These are phyloP conservation scores for Eueides isabella DNA, from an alignment of 1,140 invertebrate genomes.

Conservation along the genomic window DNA sequence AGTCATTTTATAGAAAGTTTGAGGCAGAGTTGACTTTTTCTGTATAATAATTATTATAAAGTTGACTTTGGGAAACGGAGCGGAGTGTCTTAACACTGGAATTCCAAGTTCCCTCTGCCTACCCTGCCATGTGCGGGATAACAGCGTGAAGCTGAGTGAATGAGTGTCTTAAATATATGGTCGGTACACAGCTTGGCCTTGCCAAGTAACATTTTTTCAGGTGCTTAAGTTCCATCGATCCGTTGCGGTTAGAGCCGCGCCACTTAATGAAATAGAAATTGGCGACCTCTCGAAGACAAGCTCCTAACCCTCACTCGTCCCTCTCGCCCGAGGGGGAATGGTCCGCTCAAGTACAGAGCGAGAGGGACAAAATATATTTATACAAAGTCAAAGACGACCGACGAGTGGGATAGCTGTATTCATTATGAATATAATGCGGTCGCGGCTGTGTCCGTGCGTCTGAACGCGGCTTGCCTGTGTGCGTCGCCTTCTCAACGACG, in stretches of 20 bases:
- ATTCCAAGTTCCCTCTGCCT: no score
- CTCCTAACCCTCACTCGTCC: conserved; percentile 69
- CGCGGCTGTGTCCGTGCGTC: conserved; percentile 74
- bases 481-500: conserved; percentile 66
- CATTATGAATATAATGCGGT: conserved; percentile 82
- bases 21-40: not conserved
- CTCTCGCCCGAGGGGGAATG: conserved; percentile 57
- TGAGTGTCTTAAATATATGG: no score
- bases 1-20: not conserved
- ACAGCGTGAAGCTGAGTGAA: no score
- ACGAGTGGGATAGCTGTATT: conserved; percentile 80
- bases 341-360: conserved; percentile 63
- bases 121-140: no score
- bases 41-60: not conserved
- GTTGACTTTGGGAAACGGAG: no score
- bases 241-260: conserved; percentile 71
- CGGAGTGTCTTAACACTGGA: no score
- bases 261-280: conserved; percentile 82
- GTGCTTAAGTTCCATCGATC: conserved; percentile 70
- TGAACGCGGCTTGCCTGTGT: conserved; percentile 59
- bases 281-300: conserved; percentile 79
- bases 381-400: conserved; percentile 80
- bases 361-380: conserved; percentile 79
- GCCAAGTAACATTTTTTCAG: conserved; percentile 48
- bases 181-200: not conserved